Conservation (phyloP, 2,113 vertebrate species). For the Sitta europaea region DNA sequence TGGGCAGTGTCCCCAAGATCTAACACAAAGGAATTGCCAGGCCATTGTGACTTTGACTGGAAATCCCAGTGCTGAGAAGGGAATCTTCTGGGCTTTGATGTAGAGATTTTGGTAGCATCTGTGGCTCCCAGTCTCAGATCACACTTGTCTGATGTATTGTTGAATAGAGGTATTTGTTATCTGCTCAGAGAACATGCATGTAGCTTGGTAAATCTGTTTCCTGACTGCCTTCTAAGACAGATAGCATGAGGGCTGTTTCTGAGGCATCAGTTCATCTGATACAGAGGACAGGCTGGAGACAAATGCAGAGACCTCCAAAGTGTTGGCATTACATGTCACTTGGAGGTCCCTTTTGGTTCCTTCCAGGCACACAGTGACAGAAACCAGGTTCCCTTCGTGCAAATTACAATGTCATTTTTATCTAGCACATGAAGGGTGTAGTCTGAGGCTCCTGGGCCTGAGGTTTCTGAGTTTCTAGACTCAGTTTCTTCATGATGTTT, state of each 20-base stretch:
- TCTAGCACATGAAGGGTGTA: background rate
- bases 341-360: background rate
- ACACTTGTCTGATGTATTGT: conserved; percentile 30
- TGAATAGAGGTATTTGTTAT: conserved; percentile 29
- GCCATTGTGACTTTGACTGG: background rate
- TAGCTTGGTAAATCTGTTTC: conserved; percentile 27
- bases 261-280: conserved; percentile 29
- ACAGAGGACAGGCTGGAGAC: background rate
- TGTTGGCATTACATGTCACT: background rate
- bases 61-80: background rate
- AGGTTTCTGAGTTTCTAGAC: too few species aligned
- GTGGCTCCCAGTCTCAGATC: background rate
- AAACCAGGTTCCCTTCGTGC: background rate
- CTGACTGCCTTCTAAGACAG: background rate
- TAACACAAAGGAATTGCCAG: background rate
- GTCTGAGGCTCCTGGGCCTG: too few species aligned
- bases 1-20: background rate
- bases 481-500: too few species aligned
- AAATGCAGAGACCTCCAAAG: background rate
- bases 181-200: background rate
- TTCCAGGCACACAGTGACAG: background rate
- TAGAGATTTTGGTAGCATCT: background rate
- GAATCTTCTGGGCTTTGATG: conserved; percentile 8
- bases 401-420: background rate
- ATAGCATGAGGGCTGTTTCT: background rate